Conservation (phyloP, 2,113 vertebrate species). For the Paraplagusia blochii region DNA sequence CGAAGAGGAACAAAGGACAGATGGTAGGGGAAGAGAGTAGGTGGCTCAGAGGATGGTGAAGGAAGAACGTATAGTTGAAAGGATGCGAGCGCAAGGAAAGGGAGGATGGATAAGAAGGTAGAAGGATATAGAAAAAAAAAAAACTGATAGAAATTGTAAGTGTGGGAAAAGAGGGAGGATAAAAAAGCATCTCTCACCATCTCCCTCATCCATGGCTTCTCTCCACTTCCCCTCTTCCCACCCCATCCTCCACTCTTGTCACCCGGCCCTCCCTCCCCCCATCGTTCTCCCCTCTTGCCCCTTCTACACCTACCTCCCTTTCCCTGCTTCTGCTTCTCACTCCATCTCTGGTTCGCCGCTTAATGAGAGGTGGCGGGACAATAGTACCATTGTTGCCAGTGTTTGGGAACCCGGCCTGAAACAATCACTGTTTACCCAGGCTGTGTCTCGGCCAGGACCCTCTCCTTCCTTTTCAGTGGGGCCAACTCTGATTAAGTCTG, state of each 20-base stretch:
- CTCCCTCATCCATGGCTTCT: conserved; percentile 36
- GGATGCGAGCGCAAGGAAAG: conserved; percentile 24
- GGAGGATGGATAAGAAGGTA: conserved; percentile 20
- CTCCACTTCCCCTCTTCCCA: conserved; percentile 19
- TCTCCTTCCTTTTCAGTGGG: conserved; percentile 79
- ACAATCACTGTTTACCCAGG: conserved; percentile 88
- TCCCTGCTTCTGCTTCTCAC: conserved; percentile 37
- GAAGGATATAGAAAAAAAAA: conserved; percentile 17
- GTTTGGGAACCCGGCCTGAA: conserved; percentile 77
- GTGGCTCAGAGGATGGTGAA: conserved; percentile 32
- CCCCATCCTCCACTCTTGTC: conserved; percentile 65
- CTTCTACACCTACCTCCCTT: conserved; percentile 50
- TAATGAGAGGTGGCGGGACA: conserved; percentile 86
- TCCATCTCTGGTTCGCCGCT: conserved; percentile 60
- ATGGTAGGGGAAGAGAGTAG: conserved; percentile 32
- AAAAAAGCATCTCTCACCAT: conserved; percentile 34
- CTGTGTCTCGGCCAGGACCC: conserved; percentile 73
- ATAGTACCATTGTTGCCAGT: conserved; percentile 84
- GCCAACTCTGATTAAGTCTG: conserved; percentile 81
- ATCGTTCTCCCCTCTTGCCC: conserved; percentile 29
- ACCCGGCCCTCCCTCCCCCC: conserved; percentile 48
- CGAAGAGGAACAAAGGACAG: conserved; percentile 47
- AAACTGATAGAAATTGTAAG: conserved; percentile 35
- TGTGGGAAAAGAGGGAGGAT: conserved; percentile 26
- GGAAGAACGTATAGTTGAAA: conserved; percentile 31